These are phyloP conservation scores for Theocolax elegans DNA, from an alignment of 1,140 invertebrate species.

Conservation along the genomic window DNA sequence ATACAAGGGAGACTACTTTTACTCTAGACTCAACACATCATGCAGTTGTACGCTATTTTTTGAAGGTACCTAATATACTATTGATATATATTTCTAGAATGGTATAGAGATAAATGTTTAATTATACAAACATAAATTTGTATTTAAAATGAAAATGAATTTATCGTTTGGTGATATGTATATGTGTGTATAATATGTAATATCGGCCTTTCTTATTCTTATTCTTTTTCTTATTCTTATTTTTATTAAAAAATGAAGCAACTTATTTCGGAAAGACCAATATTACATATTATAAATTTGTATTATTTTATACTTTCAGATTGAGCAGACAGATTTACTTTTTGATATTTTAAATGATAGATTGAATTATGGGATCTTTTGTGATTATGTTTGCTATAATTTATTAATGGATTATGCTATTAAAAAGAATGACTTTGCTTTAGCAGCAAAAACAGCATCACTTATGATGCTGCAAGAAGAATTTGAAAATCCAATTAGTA, in stretches of 20 bases:
- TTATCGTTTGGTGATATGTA: too few species aligned
- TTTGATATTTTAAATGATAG: constrained; percentile 82
- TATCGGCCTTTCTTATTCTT: neutral
- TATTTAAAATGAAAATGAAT: too few species aligned
- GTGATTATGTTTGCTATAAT: constrained; percentile 83
- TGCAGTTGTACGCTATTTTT: constrained; percentile 78
- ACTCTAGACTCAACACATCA: constrained; percentile 84
- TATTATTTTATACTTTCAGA: constrained; percentile 10
- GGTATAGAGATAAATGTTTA: neutral
- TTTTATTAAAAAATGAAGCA: neutral
- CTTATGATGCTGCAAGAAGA: constrained; percentile 93
- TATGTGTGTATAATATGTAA: too few species aligned
- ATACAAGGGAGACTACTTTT: constrained; percentile 75
- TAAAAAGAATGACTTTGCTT: constrained; percentile 74
- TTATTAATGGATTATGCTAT: constrained; percentile 86
- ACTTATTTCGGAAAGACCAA: too few species aligned
- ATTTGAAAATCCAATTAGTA: constrained; percentile 77
- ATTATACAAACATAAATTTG: neutral
- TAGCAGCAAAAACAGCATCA: constrained; percentile 81
- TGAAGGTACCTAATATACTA: constrained; percentile 67
- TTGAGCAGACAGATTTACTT: constrained; percentile 69
- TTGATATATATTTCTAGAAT: neutral
- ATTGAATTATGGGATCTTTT: constrained; percentile 89
- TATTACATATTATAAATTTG: too few species aligned
- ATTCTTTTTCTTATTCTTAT: neutral